Evolutionary conservation across 2,113 vertebrate genomes (phyloP).

Genomic region (Daubentonia madagascariensis): DNA sequence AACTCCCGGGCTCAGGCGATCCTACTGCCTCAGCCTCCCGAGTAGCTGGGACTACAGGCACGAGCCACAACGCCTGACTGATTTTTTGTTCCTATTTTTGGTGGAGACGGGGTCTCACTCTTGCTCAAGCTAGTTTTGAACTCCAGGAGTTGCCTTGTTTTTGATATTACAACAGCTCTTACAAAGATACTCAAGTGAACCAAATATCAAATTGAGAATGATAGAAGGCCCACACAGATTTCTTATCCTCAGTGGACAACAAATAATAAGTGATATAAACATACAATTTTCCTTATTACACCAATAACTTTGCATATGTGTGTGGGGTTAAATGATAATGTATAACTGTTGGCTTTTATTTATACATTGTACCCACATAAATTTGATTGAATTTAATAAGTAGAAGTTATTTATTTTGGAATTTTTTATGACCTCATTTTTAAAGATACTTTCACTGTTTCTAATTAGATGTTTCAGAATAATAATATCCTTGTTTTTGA

Average conservation of each 20-base stretch:
- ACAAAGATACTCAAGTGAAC: not conserved
- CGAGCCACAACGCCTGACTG: too few relatives aligned
- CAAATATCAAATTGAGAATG: not conserved
- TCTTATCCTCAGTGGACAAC: not conserved
- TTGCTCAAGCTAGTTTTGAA: too few relatives aligned
- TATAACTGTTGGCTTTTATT: not conserved
- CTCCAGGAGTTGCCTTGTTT: not conserved
- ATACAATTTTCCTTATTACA: not conserved
- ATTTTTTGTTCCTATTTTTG: too few relatives aligned
- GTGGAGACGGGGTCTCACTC: too few relatives aligned
- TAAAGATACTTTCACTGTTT: not conserved
- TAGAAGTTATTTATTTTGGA: not conserved
- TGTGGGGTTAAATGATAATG: not conserved
- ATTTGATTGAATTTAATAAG: not conserved
- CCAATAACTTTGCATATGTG: not conserved
- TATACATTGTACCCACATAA: not conserved
- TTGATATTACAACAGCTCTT: not conserved
- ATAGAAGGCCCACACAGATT: not conserved
- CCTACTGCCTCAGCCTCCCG: too few relatives aligned
- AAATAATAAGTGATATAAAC: not conserved
- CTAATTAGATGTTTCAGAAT: not conserved
- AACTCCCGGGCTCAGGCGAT: too few relatives aligned
- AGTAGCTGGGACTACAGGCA: too few relatives aligned
- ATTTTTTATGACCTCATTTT: not conserved
- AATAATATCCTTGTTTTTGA: not conserved